Conservation (phyloP, 2,113 vertebrate genomes). For the Pelecanus crispus region DNA sequence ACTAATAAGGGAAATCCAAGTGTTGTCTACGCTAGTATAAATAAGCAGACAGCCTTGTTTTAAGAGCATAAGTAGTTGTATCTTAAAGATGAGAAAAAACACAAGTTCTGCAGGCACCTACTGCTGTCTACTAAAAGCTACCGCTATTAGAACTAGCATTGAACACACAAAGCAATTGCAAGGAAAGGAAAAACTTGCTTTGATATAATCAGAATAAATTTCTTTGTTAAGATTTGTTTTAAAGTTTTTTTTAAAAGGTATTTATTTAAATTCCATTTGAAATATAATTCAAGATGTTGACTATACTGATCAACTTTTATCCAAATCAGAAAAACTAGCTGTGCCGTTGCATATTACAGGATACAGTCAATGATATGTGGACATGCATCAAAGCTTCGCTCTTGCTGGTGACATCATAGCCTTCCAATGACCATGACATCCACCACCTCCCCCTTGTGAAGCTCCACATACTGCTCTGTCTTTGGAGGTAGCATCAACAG, state of each 20-base stretch:
- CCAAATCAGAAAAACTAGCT: constrained; percentile 99
- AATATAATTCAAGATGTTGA: constrained; percentile 98
- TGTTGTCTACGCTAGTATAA: constrained; percentile 91
- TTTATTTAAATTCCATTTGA: constrained; percentile 92
- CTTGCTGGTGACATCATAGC: constrained; percentile 92
- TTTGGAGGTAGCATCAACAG: constrained; percentile 99
- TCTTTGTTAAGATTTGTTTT: constrained; percentile 93
- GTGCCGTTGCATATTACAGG: constrained; percentile 99
- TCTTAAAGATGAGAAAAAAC: constrained; percentile 96
- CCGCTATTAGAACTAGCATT: constrained; percentile 99
- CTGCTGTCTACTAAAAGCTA: constrained; percentile 99
- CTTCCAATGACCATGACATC: constrained; percentile 99
- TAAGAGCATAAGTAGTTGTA: constrained; percentile 94
- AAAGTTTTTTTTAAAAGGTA: constrained; percentile 97
- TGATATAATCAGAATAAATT: constrained; percentile 99
- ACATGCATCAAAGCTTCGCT: constrained; percentile 96
- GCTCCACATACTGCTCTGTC: constrained; percentile 99
- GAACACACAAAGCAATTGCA: constrained; percentile 99
- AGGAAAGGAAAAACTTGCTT: constrained; percentile 98
- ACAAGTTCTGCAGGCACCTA: constrained; percentile 98
- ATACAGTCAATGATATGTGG: constrained; percentile 99
- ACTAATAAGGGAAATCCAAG: constrained; percentile 97
- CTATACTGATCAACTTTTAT: constrained; percentile 98
- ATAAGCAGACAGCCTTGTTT: constrained; percentile 91
- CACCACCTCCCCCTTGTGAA: constrained; percentile 99